Conservation (phyloP, 2,113 vertebrate species). For the Cromileptes altivelis region DNA sequence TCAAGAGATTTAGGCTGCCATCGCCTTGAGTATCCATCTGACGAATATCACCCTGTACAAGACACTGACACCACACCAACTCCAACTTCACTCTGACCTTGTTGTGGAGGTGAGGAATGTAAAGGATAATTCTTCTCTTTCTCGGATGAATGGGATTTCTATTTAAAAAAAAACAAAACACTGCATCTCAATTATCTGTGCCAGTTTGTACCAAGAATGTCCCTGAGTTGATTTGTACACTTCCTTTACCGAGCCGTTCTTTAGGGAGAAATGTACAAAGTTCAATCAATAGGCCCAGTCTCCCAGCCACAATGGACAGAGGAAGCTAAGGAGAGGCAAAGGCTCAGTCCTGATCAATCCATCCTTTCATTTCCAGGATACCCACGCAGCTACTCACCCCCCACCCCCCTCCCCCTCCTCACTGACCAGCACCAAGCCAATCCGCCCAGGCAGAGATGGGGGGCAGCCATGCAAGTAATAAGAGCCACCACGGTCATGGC, state of each 20-base stretch:
- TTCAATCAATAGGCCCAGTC: constrained; percentile 84
- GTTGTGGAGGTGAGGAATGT: neutral
- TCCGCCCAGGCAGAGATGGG: constrained; percentile 66
- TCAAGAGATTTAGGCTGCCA: constrained; percentile 22
- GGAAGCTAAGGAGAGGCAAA: constrained; percentile 80
- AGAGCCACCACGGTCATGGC: constrained; percentile 69
- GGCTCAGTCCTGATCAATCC: constrained; percentile 82
- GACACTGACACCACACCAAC: neutral
- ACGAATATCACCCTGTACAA: constrained; percentile 10
- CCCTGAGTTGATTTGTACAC: constrained; percentile 52
- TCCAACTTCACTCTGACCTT: constrained; percentile 6
- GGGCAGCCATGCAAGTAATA: constrained; percentile 74
- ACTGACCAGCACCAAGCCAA: constrained; percentile 77
- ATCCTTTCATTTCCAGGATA: constrained; percentile 82
- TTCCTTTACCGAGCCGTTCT: constrained; percentile 57
- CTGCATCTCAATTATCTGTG: constrained; percentile 25
- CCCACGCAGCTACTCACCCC: constrained; percentile 57
- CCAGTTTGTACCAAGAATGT: constrained; percentile 54
- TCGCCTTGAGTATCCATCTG: neutral
- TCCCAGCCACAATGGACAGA: constrained; percentile 84
- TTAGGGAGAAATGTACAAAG: constrained; percentile 66
- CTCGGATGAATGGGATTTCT: neutral
- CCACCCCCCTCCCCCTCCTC: constrained; percentile 19
- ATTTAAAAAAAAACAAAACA: neutral
- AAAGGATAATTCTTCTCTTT: constrained; percentile 21